Percentiles rank a stretch among this genome's conserved stretches.
phyloP scores from a whole-genome alignment of 2,113 vertebrate species.

The Pteropus alecto region DNA sequence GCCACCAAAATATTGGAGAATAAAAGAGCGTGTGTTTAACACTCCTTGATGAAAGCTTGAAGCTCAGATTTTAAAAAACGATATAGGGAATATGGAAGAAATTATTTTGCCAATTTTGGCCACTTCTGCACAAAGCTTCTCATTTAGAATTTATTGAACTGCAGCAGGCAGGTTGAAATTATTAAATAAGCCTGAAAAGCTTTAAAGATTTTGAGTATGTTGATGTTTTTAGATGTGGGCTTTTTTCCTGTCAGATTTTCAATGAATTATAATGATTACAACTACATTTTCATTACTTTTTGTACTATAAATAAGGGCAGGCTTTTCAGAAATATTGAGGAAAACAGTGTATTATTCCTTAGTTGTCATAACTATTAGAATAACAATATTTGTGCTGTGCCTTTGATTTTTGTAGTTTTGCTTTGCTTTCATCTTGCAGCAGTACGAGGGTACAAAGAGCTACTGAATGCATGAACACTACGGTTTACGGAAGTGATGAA shows the following conservation, averaged over 20 bases:
- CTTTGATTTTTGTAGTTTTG: not conserved
- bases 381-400: not conserved
- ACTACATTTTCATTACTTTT: conserved; percentile 29
- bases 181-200: conserved; percentile 64
- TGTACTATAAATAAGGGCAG: not conserved
- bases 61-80: not conserved
- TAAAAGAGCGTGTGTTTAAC: conserved; percentile 53
- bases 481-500: not conserved
- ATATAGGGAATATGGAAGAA: conserved; percentile 39
- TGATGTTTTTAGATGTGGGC: conserved; percentile 5
- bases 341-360: not conserved
- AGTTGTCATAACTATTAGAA: not conserved
- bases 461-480: accelerated
- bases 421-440: not conserved
- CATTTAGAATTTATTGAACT: conserved; percentile 63
- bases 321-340: conserved; percentile 34
- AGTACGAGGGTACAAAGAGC: not conserved
- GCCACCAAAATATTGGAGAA: conserved; percentile 27
- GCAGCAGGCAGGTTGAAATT: conserved; percentile 59
- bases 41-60: conserved; percentile 36
- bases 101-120: conserved; percentile 38
- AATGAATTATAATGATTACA: conserved; percentile 27
- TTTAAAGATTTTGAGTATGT: conserved; percentile 50
- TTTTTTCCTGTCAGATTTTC: conserved; percentile 20
- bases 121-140: conserved; percentile 65